Base-by-base conservation (phyloP, 2,113 vertebrate genomes). In the Pongo abelii region DNA sequence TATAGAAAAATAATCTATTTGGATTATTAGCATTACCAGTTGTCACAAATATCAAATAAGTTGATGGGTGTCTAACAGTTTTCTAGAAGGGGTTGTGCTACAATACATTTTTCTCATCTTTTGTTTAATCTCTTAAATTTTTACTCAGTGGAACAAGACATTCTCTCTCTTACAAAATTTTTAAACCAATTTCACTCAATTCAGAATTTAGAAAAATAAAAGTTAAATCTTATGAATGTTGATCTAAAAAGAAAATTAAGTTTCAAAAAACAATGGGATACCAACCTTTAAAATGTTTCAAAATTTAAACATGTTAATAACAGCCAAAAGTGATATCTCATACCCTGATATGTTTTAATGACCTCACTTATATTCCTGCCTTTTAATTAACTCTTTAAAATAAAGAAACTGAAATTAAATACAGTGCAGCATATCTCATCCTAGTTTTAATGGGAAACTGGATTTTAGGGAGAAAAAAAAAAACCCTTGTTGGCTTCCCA, bases 341-440 rank as follows among this genome's bases (percentile, higher is more conserved):
- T 84, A 97, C 50, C 67, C 50, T 77, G 93, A 96, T 30, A 94
- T 72, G 84, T 22, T 84, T 52, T 55, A 0, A 69, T 17, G 38
- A 94, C 97, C 70, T 77, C 93, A 86, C 64, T 96, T 89, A 79
- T 91, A 88, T 93, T 97, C 59, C 85, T 96, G 90, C 48, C 64
- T 72, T 89, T 67, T 89, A 90, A 78, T 20, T 96, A 98, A 97
- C 9, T 72, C 59, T 93, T 96, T 46, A 80, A 75, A 93, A 89
- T 79, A 95, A 98, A 97, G 40, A 64, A 64, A 64, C 30, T 38
- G 30, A 95, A 97, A 61, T 81, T 85, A 97, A 91, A 83, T 85
- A 91, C 95, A 64, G 87, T 50, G 57, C 17, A 46, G 64, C 40
- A 50, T 20, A 97, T 85, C 88, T 75, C 78, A 85, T 55, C 8